Conservation (phyloP, 2,888 invertebrate genomes). For the Dasysyrphus tricinctus region DNA sequence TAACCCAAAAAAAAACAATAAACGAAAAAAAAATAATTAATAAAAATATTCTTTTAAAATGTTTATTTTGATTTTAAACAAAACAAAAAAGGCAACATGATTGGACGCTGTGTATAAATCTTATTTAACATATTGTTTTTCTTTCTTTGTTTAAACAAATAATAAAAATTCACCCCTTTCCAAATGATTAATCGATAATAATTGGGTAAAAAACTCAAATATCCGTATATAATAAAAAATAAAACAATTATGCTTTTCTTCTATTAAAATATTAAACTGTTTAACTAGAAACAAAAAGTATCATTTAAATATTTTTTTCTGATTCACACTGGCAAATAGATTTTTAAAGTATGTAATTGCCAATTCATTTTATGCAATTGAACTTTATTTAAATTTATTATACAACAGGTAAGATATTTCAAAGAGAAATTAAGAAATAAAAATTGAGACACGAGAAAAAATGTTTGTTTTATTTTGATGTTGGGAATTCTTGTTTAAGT, state of each 20-base stretch:
- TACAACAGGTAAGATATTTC: conserved; percentile 69
- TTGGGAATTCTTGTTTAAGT: background rate
- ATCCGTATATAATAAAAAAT: background rate
- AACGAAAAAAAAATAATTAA: conserved; percentile 39
- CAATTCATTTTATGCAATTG: conserved; percentile 63
- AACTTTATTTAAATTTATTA: conserved; percentile 54
- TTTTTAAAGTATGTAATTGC: conserved; percentile 36
- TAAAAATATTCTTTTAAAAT: conserved; percentile 69
- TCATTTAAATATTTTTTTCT: conserved; percentile 33
- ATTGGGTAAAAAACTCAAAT: conserved; percentile 4
- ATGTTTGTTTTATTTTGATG: conserved; percentile 42
- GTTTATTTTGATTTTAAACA: conserved; percentile 64
- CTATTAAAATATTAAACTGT: background rate
- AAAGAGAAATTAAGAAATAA: conserved; percentile 65
- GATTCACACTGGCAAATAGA: conserved; percentile 38
- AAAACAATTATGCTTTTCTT: conserved; percentile 16
- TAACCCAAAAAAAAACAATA: conserved; percentile 58
- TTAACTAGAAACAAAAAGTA: conserved; percentile 14
- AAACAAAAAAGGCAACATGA: conserved; percentile 17
- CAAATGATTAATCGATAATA: conserved; percentile 4
- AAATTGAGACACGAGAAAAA: conserved; percentile 37
- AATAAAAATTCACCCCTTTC: background rate
- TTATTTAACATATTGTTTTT: conserved; percentile 30
- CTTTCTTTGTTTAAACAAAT: background rate
- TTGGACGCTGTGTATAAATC: conserved; percentile 50